Evolutionary conservation across 2,797 vertebrate species (phyloP).

Genomic region (Lutjanus campechanus): DNA sequence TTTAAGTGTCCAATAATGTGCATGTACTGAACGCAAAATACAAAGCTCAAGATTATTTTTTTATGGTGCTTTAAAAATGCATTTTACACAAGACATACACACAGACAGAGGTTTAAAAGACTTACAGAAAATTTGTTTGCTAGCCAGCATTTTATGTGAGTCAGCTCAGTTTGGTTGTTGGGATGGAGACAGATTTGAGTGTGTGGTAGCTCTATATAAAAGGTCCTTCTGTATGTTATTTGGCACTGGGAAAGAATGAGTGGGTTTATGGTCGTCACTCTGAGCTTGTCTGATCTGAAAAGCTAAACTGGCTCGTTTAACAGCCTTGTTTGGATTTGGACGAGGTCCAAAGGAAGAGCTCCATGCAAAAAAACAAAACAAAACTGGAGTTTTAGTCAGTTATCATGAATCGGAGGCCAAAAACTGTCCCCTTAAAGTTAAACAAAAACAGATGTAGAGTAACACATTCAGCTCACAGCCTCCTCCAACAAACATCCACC

Average conservation of each 20-base stretch:
- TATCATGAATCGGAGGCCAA: not conserved
- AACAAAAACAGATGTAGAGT: not conserved
- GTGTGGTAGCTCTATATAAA: not conserved
- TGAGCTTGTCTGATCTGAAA: too few relatives aligned
- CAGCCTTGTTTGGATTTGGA: not conserved
- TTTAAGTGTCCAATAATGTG: not conserved
- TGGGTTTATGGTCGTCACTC: too few relatives aligned
- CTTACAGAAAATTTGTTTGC: not conserved
- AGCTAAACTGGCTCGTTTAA: not conserved
- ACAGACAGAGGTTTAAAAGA: not conserved
- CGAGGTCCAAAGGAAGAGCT: not conserved
- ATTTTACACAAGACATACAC: not conserved
- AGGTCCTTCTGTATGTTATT: not conserved
- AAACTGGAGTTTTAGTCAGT: too few relatives aligned
- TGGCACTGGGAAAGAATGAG: not conserved
- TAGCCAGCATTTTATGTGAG: not conserved
- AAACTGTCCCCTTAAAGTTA: not conserved
- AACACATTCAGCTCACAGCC: not conserved
- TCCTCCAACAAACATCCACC: too few relatives aligned
- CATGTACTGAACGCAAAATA: not conserved
- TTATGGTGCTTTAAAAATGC: not conserved
- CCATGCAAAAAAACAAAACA: not conserved
- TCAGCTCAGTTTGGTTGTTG: too few relatives aligned
- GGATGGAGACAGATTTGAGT: too few relatives aligned
- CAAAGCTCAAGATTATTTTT: not conserved